Base-by-base conservation (phyloP, 2,797 vertebrate genomes). In the Anniella stebbinsi region DNA sequence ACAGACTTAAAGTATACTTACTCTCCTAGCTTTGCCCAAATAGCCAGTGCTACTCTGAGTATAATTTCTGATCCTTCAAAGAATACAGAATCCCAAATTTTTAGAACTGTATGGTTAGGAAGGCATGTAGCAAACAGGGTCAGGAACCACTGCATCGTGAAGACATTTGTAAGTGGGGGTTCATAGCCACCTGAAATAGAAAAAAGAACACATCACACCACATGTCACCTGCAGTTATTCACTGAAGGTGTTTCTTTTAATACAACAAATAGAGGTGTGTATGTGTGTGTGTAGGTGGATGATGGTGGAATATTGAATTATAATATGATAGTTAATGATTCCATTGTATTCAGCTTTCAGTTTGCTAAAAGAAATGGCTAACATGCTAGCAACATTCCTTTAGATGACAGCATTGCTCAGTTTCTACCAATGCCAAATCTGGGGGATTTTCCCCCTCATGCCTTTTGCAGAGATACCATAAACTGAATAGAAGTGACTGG, bases 91-190 rank as follows among this genome's bases (percentile, higher is more conserved):
- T 99, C 99, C 99, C 99, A 99, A 95, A 99, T 99, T 97, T 99
- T 99, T 90, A 99, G 97, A 94, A 99, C 99, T 0, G 98, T 99
- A 87, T 98, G 98, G 48, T 99, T 98, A 18, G 99, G 99, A 92
- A 99, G 97, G 93, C 99, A 99, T 21, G 99, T 99, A 88, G 99
- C 99, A 85, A 99, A 99, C 94, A 99, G 98, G 57, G 99, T 99
- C 89, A 99, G 97, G 96, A 99, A 99, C 99, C 99, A 99, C 96
- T 99, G 99, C 99, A 99, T 99, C 2, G 99, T 99, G 98, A 99
- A 99, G 80, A 99, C 99, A 84, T 99, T 99, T 91, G 99, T 99
- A 76, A 99, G 98, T 0, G 99, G 99, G 38, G 99, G 99, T 95
- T 99, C 99, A 0, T 99, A 99, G 93, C 98, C 99, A 87, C 99